Base-by-base conservation (phyloP, 30 jellyfish, hydroid and myxozoan species). In the Pelagia noctiluca region DNA sequence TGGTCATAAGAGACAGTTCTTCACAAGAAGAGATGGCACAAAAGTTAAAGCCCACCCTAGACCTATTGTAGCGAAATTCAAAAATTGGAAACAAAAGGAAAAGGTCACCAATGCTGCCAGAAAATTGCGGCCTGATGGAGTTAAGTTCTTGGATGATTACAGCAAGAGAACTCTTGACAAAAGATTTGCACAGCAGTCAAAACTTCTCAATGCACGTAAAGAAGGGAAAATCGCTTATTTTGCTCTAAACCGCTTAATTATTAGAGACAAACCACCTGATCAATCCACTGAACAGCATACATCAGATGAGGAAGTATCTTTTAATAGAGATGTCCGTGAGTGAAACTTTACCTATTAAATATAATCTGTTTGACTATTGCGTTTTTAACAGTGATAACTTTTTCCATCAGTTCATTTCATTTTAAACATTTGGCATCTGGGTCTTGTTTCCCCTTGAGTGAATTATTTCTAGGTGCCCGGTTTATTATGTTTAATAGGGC, bases 131-230 rank as follows among this genome's bases (percentile, higher is more conserved):
- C 78, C 78, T 29, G 3, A 64, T 64, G 78, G 78, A 64, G 78
- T 64, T n/a, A 64, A 64, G 78, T 64, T 64, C 78, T 25, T 64
- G 31, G 78, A 64, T 64, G 78, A 64, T 64, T 64, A 28, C 78
- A 64, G 78, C 78, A 64, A 64, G 25, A 64, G 78, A 64, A 64
- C 78, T 64, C 78, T 64, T 64, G 78, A 64, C 78, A 64, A 64
- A 5, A 64, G 78, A 64, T 64, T 64, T 64, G 78, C 78, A 28
- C 78, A 64, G 23, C 78, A 64, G 78, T 4, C 78, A 64, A 36
- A 64, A 64, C 78, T 64, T 64, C 54, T 64, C 78, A 64, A 64
- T 64, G 53, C 78, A 64, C 52, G 78, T 64, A 63, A 52, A 52
- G 68, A 52, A 52, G 12, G 68, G 26, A 52, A 52, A 52, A 52